Evolutionary conservation across 30 jellyfish, hydroid and myxozoan species (phyloP).

Genomic region (Cassiopea xamachana): DNA sequence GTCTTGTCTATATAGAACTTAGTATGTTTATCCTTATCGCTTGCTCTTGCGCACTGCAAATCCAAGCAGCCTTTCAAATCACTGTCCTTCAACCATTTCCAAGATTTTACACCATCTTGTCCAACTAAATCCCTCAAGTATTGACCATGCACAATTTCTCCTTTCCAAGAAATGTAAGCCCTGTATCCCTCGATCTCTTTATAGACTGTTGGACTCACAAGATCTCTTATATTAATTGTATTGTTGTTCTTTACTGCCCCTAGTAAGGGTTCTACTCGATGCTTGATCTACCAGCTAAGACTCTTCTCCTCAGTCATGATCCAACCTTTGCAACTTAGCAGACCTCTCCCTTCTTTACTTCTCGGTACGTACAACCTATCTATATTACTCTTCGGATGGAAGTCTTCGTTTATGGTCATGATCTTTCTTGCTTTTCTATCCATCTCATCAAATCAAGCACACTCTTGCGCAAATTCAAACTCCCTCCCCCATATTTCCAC

Average conservation of each 20-base stretch:
- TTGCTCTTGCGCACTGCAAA: no score
- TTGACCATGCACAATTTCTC: constrained; percentile 38
- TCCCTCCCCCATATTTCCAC: constrained; percentile 55
- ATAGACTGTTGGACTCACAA: constrained; percentile 15
- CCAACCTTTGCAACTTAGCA: constrained; percentile 20
- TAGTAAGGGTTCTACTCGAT: constrained; percentile 18
- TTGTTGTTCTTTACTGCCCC: not conserved
- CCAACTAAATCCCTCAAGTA: not conserved
- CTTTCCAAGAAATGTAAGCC: constrained; percentile 15
- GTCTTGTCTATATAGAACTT: no score
- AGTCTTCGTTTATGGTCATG: no score
- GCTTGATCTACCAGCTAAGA: constrained; percentile 17
- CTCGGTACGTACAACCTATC: constrained; percentile 31
- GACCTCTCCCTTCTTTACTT: constrained; percentile 35
- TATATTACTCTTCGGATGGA: no score
- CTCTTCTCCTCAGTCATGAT: constrained; percentile 16
- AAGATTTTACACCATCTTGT: no score
- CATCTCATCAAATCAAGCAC: constrained; percentile 30
- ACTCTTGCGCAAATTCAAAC: constrained; percentile 5
- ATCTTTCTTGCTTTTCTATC: no score
- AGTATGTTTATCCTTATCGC: no score
- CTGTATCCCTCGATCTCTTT: constrained; percentile 8
- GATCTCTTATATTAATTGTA: not conserved
- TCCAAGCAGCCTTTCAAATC: no score
- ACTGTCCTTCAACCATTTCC: no score